Base-by-base conservation (phyloP, 2,797 vertebrate genomes). In the Pyrocephalus nanus region DNA sequence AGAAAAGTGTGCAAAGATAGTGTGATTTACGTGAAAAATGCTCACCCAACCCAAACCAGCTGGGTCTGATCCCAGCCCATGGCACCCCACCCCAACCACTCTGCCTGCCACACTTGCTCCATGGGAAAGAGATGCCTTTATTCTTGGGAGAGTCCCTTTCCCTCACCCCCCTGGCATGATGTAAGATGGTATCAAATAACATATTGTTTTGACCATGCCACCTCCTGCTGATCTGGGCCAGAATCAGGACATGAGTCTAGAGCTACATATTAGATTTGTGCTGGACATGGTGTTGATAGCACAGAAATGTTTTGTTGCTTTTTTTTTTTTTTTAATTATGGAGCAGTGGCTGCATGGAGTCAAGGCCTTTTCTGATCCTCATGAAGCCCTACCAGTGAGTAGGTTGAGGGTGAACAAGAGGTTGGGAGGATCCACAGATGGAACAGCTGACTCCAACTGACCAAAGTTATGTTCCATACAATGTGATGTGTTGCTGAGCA, bases 101-200 rank as follows among this genome's bases (percentile, higher is more conserved):
- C 22, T 1, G 9, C 22, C 22, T 6, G 30, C 8, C 30, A 34
- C 34, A 26, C 5, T 57, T 32, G 27, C 22, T 57, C 16, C 25
- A 26, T 45, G 19, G 8, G 43, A 27, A 34, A 20, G 8, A 45
- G 45, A 15, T 0, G 3, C 3, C 29, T 58, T 66, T 58, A 23
- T 29, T 58, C 16, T 51, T 25, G n/a, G 45, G 4, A 15, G 12
- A 47, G 11, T 58, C n/a, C 23, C 29, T 17, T n/a, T 58, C 29
- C 12, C 18, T 8, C 9, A 5, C 3, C 7, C 27, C 12, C 2
- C n/a, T n/a, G 7, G 11, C 9, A 70, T 62, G 15, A 32, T 2
- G 5, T 34, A 32, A 32, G 2, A 43, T 10, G 1, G 5, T 6
- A 6, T 32, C 55, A 20, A 78, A 36, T 19, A 55, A 20, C 18